phyloP scores from a whole-genome alignment of 2,888 invertebrate genomes.

The Diogma glabrata region DNA sequence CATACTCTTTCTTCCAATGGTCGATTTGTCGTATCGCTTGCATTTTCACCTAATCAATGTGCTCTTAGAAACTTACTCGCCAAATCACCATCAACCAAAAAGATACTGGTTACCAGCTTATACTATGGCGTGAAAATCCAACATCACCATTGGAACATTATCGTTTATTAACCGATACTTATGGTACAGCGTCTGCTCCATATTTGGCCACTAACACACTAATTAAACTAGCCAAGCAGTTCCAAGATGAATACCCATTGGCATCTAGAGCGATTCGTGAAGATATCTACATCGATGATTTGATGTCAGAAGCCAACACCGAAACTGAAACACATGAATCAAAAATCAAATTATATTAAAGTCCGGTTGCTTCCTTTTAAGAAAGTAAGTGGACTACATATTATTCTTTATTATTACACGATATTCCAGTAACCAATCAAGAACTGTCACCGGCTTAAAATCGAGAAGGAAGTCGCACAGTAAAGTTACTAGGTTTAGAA shows the following conservation, averaged over 20 bases:
- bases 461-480: not conserved
- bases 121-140: not conserved
- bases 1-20: too few species aligned
- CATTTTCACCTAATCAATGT: too few species aligned
- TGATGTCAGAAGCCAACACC: too few species aligned
- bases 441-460: not conserved
- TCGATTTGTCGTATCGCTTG: too few species aligned
- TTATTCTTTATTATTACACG: not conserved
- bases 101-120: not conserved
- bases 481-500: not conserved
- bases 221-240: too few species aligned
- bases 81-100: not conserved
- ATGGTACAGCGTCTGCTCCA: not conserved
- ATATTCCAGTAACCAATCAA: not conserved
- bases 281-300: too few species aligned
- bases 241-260: too few species aligned
- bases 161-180: not conserved
- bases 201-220: too few species aligned
- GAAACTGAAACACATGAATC: too few species aligned
- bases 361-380: too few species aligned
- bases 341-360: too few species aligned
- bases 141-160: not conserved
- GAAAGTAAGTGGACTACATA: not conserved
- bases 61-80: not conserved
- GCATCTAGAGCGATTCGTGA: too few species aligned